Conservation (phyloP, 2,113 vertebrate genomes). For the Charina bottae region DNA sequence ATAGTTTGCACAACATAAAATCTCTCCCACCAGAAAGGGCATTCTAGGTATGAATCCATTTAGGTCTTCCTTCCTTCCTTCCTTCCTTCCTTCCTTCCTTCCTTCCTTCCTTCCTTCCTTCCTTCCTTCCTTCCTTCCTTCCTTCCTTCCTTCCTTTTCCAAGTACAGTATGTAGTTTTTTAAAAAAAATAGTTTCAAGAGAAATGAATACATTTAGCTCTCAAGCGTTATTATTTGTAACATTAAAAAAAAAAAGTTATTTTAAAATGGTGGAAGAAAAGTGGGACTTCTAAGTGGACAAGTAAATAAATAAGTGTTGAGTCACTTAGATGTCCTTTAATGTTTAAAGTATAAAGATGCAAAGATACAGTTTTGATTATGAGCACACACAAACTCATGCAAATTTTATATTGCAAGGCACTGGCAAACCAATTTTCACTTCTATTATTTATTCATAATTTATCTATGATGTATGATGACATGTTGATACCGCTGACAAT, state of each 20-base stretch:
- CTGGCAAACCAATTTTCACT: not conserved
- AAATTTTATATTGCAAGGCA: not conserved
- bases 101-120: too few species aligned
- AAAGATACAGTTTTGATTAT: not conserved
- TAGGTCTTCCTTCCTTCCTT: too few species aligned
- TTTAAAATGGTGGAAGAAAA: not conserved
- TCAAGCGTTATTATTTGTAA: not conserved
- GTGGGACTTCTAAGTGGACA: not conserved
- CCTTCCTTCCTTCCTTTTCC: too few species aligned
- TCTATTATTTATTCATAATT: not conserved
- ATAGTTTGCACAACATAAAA: too few species aligned
- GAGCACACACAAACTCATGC: not conserved
- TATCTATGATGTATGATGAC: not conserved
- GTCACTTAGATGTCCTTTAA: not conserved
- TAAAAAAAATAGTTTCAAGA: not conserved
- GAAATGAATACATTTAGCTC: not conserved
- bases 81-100: too few species aligned
- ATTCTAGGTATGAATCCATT: not conserved
- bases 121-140: too few species aligned
- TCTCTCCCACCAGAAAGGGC: too few species aligned
- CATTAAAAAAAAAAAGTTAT: not conserved
- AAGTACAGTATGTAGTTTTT: not conserved
- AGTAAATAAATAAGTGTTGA: not conserved
- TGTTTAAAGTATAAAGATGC: not conserved
- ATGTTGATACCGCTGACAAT: not conserved